Conservation (phyloP, 2,888 invertebrate genomes). For the Eudemis profundana region DNA sequence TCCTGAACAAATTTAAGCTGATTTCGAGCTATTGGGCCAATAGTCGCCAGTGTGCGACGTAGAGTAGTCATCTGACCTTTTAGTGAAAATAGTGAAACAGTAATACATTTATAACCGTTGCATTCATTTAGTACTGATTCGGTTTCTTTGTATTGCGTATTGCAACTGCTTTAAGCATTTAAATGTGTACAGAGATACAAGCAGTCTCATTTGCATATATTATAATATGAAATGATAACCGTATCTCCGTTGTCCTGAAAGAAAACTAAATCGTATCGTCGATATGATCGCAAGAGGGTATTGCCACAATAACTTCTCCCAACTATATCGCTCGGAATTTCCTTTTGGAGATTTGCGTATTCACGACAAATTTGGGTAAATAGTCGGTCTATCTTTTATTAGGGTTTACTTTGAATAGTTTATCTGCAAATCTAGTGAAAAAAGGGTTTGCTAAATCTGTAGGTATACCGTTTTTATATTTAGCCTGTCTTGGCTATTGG, state of each 20-base stretch:
- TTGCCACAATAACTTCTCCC: constrained; percentile 38
- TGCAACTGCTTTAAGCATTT: too few species aligned
- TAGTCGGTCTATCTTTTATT: constrained; percentile 35
- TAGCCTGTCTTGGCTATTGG: not conserved
- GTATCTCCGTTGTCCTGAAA: constrained; percentile 28
- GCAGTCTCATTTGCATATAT: constrained; percentile 21
- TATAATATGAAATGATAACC: constrained; percentile 22
- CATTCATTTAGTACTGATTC: too few species aligned
- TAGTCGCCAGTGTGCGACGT: too few species aligned
- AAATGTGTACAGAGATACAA: constrained; percentile 9
- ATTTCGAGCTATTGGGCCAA: too few species aligned
- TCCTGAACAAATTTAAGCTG: too few species aligned
- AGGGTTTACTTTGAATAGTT: constrained; percentile 29
- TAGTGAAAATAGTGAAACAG: too few species aligned
- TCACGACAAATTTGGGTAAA: constrained; percentile 31
- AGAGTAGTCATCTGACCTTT: too few species aligned
- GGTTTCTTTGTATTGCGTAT: too few species aligned
- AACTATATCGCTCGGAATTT: constrained; percentile 34
- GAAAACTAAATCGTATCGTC: constrained; percentile 38
- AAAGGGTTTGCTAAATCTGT: constrained; percentile 6
- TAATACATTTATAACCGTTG: too few species aligned
- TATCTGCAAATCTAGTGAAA: constrained; percentile 26
- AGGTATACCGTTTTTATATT: not conserved
- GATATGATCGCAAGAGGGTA: constrained; percentile 34
- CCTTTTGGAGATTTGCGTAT: constrained; percentile 35